Percentiles rank a stretch among this genome's conserved stretches.
These are phyloP conservation scores for Rhodinocichla rosea DNA, from an alignment of 2,113 vertebrate genomes.

Conservation along the genomic window DNA sequence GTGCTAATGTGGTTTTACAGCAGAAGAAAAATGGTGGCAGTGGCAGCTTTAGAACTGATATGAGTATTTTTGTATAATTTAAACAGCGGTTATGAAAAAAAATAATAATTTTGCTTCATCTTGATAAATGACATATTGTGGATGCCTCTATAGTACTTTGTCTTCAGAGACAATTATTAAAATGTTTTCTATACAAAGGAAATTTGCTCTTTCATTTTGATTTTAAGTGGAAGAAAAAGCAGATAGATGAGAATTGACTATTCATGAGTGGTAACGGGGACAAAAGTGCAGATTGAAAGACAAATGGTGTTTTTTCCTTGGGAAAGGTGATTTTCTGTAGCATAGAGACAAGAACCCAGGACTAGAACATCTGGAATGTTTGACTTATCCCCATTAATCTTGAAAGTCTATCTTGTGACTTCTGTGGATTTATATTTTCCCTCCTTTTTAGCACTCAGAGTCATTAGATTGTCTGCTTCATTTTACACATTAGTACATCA, in stretches of 20 bases:
- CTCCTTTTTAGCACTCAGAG: conserved; percentile 21
- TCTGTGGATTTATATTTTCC: conserved; percentile 4
- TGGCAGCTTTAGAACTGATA: neutral
- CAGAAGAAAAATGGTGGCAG: conserved; percentile 20
- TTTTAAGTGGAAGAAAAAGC: neutral
- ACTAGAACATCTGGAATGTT: conserved; percentile 50
- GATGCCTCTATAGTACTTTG: neutral
- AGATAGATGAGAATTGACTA: neutral
- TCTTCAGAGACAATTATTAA: neutral
- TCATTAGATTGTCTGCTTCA: conserved; percentile 52
- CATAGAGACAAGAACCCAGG: neutral
- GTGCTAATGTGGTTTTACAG: conserved; percentile 8
- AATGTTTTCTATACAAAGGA: neutral
- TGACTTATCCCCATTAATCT: conserved; percentile 36
- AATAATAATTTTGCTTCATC: neutral
- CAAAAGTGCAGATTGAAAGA: neutral
- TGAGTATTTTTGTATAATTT: neutral
- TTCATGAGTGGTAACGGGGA: neutral
- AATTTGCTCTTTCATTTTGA: neutral
- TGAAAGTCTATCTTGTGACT: conserved; percentile 20
- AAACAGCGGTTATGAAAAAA: conserved; percentile 2
- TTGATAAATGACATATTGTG: neutral
- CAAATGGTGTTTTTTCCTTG: neutral
- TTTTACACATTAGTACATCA: conserved; percentile 10
- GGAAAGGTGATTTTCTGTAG: conserved; percentile 25